phyloP scores from a whole-genome alignment of 2,888 invertebrate species.

The Polyommatus icarus region DNA sequence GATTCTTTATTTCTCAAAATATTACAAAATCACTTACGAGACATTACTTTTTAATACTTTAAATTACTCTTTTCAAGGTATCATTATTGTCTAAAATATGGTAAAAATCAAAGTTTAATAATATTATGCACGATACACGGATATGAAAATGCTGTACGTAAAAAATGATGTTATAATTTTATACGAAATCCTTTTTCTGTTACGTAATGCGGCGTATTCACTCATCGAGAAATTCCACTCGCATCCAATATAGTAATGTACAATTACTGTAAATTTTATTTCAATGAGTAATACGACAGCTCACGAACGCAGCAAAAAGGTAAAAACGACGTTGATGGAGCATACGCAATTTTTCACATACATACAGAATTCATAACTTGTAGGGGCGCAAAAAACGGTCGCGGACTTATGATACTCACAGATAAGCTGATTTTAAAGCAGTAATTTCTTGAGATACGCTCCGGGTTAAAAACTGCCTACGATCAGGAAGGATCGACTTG shows the following conservation, averaged over 20 bases:
- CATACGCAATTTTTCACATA: constrained; percentile 22
- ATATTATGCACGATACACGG: neutral
- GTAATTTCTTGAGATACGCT: constrained; percentile 33
- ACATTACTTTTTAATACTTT: no score
- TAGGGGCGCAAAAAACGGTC: neutral
- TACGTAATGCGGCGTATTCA: neutral
- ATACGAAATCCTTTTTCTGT: neutral
- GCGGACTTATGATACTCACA: constrained; percentile 16
- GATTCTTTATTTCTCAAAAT: no score
- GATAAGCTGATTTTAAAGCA: constrained; percentile 26
- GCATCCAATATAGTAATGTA: constrained; percentile 22
- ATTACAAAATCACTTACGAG: no score
- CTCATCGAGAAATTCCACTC: constrained; percentile 19
- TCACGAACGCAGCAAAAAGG: neutral
- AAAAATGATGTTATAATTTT: neutral
- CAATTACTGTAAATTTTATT: constrained; percentile 20
- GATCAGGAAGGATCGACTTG: constrained; percentile 36
- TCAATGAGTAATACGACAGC: constrained; percentile 16
- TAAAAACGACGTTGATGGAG: constrained; percentile 1
- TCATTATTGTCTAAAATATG: no score
- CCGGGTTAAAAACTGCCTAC: constrained; percentile 33
- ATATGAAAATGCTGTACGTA: neutral
- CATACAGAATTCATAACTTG: constrained; percentile 6
- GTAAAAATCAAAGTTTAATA: no score
- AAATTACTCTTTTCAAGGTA: no score